These are phyloP conservation scores for Ceramica pisi DNA, from an alignment of 2,888 invertebrate species.

Conservation along the genomic window DNA sequence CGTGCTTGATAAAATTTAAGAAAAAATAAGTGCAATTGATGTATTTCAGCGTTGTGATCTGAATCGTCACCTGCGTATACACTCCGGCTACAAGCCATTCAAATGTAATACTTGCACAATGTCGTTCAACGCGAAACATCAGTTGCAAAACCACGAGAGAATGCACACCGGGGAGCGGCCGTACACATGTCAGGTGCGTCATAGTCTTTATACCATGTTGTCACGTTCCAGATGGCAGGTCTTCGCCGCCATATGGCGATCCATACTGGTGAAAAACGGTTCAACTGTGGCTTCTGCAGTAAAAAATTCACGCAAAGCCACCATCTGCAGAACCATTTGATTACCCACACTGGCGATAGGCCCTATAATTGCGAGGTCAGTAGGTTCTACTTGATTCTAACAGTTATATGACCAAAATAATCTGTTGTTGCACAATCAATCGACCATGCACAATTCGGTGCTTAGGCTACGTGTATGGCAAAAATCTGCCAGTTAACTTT, in stretches of 20 bases:
- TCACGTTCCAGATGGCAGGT: slow-evolving; percentile 76
- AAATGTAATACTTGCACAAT: slow-evolving; percentile 88
- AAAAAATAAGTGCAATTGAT: slow-evolving; percentile 68
- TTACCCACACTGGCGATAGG: slow-evolving; percentile 80
- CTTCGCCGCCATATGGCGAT: slow-evolving; percentile 80
- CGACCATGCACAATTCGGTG: neutral
- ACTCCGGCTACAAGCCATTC: slow-evolving; percentile 89
- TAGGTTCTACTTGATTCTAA: slow-evolving; percentile 60
- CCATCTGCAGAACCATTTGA: slow-evolving; percentile 80
- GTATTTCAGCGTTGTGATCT: slow-evolving; percentile 89
- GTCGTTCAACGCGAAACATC: slow-evolving; percentile 90
- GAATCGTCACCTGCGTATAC: slow-evolving; percentile 88
- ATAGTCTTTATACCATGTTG: slow-evolving; percentile 57
- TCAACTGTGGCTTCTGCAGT: slow-evolving; percentile 77
- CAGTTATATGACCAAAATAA: slow-evolving; percentile 13
- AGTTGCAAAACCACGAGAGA: slow-evolving; percentile 89
- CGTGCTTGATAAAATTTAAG: slow-evolving; percentile 34
- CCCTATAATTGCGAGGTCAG: slow-evolving; percentile 83
- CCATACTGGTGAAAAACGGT: slow-evolving; percentile 80
- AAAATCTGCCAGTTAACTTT: slow-evolving; percentile 13
- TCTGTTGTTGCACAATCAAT: neutral
- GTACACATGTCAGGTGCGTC: slow-evolving; percentile 86
- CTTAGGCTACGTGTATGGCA: neutral
- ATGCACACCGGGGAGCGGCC: slow-evolving; percentile 90
- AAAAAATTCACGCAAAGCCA: slow-evolving; percentile 81